These are phyloP conservation scores for Caenorhabditis brenneri DNA, from an alignment of 1,140 invertebrate species.

Conservation along the genomic window DNA sequence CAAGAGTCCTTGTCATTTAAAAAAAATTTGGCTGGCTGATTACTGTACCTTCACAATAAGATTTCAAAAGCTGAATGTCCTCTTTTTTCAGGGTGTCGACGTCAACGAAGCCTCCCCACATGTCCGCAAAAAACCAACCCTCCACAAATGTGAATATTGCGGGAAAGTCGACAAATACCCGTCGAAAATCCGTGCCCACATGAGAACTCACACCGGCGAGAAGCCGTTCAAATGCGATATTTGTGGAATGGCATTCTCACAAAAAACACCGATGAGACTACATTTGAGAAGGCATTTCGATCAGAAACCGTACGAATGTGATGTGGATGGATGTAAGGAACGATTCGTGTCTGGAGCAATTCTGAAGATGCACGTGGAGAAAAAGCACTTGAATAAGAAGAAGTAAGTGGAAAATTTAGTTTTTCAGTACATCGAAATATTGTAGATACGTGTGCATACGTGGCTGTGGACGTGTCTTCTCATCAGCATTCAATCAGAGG, in stretches of 20 bases:
- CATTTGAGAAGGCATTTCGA: conserved; percentile 82
- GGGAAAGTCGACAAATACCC: conserved; percentile 59
- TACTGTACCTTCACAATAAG: too few relatives aligned
- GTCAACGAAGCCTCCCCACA: conserved; percentile 49
- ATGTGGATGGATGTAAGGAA: conserved; percentile 44
- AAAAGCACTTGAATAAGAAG: conserved; percentile 51
- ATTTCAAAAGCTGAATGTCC: too few relatives aligned
- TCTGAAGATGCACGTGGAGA: conserved; percentile 41
- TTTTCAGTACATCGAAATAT: not conserved
- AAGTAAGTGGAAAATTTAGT: conserved; percentile 2
- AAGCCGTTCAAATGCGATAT: conserved; percentile 90
- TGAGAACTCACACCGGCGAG: conserved; percentile 77
- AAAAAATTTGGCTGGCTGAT: too few relatives aligned
- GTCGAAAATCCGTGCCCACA: conserved; percentile 81
- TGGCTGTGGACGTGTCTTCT: conserved; percentile 51
- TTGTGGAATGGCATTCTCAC: conserved; percentile 86
- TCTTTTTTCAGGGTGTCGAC: conserved; percentile 46
- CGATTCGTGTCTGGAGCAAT: conserved; percentile 45
- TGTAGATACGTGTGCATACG: conserved; percentile 49
- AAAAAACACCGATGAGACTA: conserved; percentile 79
- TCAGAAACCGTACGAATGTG: conserved; percentile 77
- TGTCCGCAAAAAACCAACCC: conserved; percentile 50
- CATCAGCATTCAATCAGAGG: conserved; percentile 40
- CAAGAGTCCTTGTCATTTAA: too few relatives aligned
- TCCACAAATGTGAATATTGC: conserved; percentile 58